A percentile compares a stretch with the other conserved stretches of the same genome.
Evolutionary conservation across 2,113 vertebrate species (phyloP).

Genomic region (Rhea pennata): DNA sequence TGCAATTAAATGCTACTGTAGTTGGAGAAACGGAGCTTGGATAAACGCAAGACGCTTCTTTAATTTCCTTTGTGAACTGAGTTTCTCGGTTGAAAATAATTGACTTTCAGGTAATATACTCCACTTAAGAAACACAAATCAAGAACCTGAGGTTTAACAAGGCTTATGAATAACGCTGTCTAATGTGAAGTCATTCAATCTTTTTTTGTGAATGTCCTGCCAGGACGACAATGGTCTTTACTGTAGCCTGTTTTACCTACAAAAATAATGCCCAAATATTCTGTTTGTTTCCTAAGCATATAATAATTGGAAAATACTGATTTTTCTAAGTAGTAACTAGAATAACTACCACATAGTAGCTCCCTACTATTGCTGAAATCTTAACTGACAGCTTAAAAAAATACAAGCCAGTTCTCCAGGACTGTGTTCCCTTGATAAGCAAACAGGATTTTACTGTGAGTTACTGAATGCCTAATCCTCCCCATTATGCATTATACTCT

Average conservation of each 20-base stretch:
- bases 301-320: background rate
- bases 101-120: background rate
- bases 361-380: background rate
- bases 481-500: background rate
- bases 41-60: background rate
- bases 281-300: background rate
- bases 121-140: background rate
- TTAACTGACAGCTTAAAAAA: background rate
- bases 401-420: background rate
- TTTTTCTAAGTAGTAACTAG: background rate
- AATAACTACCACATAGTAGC: background rate
- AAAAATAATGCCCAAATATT: background rate
- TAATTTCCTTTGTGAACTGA: background rate
- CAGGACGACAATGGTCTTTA: background rate
- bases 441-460: conserved; percentile 26
- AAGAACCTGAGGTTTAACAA: background rate
- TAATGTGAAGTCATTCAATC: background rate
- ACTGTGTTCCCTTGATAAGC: conserved; percentile 46
- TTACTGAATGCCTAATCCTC: conserved; percentile 34
- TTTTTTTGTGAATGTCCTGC: background rate
- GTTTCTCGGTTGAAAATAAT: background rate
- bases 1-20: background rate
- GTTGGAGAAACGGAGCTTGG: background rate
- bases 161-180: background rate
- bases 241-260: background rate